These are phyloP conservation scores for Spinus olivaceus DNA, from an alignment of 2,797 vertebrate genomes.

Conservation along the genomic window DNA sequence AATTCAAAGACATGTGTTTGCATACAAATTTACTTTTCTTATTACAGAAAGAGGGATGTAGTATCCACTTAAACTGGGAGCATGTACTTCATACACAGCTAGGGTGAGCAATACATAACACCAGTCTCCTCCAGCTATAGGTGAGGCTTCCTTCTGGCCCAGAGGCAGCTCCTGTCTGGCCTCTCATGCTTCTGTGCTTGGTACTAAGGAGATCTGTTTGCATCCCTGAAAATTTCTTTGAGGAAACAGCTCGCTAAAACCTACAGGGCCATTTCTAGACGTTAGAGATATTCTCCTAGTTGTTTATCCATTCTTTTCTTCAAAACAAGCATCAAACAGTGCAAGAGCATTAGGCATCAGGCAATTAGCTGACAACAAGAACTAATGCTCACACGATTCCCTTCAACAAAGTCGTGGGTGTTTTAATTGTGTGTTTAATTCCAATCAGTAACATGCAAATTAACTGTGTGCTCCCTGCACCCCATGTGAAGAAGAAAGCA, in stretches of 20 bases:
- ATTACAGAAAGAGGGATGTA: neutral
- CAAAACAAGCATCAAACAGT: slow-evolving; percentile 29
- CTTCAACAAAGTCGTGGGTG: slow-evolving; percentile 39
- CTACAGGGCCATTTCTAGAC: neutral
- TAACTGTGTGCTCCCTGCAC: slow-evolving; percentile 16
- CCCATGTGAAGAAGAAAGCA: neutral
- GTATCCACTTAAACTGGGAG: neutral
- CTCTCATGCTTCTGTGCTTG: neutral
- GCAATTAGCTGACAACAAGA: slow-evolving; percentile 59
- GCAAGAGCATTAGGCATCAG: slow-evolving; percentile 45
- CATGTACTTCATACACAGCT: neutral
- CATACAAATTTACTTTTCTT: neutral
- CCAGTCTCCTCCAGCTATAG: neutral
- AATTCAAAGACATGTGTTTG: neutral
- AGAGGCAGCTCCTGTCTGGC: neutral
- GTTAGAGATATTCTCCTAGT: neutral
- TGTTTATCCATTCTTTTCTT: neutral
- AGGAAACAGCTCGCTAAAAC: neutral
- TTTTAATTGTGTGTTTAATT: slow-evolving; percentile 62
- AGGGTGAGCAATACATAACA: neutral
- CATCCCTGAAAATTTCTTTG: neutral
- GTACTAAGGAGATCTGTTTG: neutral
- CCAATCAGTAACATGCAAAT: slow-evolving; percentile 57
- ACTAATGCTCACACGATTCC: slow-evolving; percentile 38
- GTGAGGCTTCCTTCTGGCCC: neutral